Base-by-base conservation (phyloP, 2,888 invertebrate species). In the Pyrochroa serraticornis region DNA sequence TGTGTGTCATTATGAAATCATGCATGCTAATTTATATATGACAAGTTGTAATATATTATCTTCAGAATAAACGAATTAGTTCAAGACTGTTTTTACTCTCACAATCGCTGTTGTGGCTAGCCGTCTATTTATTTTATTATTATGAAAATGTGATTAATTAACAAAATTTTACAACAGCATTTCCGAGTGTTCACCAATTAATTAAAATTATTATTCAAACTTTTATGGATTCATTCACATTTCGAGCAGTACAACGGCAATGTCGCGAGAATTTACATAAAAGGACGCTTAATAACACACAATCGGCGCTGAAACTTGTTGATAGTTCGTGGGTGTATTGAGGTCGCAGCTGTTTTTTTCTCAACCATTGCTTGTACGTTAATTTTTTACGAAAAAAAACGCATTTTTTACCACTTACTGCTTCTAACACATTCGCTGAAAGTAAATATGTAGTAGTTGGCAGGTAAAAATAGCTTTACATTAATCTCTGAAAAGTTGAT, bases 1-100 rank as follows among this genome's bases (percentile, higher is more conserved):
- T 44, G 10, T 44, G 9, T 44, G 44, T 44, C 44, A 44, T 44
- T 44, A 44, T 44, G 44, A 44, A 44, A 44, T 44, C 44, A 33
- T 32, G 44, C 44, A 44, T 44, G 44, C 44, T 44, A 44, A 44
- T 44, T 44, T 44, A 44, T 33, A 44, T 44, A 33, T 44, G 44
- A 44, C 44, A 44, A 44, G 32, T 44, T 44, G 7, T 44, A 44
- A 44, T 44, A 44, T 33, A 44, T 44, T 44, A 44, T 44, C 44
- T 44, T 44, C 44, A n/a, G 7, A 33, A 44, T 44, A 32, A 44
- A 32, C 44, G 44, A 44, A 44, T 44, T 44, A 44, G 44, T 44
- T 44, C 44, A 33, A 44, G 44, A 6, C 13, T 22, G 33, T 42
- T 3, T 6, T 7, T 30, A 22, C 14, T 31, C n/a, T 22, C 34